Evolutionary conservation across 2,797 vertebrate genomes (phyloP), one percentile per base, ranked within the genome.

Genomic region (Coendou prehensilis): DNA sequence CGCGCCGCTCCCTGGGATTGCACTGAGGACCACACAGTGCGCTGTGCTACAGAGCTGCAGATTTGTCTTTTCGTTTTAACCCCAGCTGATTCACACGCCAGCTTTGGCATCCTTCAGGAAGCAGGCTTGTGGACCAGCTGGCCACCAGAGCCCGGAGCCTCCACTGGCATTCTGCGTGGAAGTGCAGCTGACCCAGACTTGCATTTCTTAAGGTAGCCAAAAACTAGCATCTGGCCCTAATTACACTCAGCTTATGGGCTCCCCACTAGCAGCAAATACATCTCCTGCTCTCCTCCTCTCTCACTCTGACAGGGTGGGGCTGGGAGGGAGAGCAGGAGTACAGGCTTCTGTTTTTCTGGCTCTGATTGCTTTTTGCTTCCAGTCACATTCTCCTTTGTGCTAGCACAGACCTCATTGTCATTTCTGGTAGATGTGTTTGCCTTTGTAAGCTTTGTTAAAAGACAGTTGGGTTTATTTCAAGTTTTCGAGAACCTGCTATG

Each of bases 221-320:
- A 95, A 88, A 54, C n/a, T 22, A 92, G 87, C 96, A 81, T 94
- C 96, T 96, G 59, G 93, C 95, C 92, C 95, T 92, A 81, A 91
- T 97, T 96, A 91, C 75, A 94, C 69, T 61, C 67, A 67, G 85
- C 85, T 6, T 87, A 73, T 37, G 92, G 78, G 56, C 28, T 91
- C 84, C 76, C 83, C 79, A 88, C 50, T 45, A 89, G 50, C 57
- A 91, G 87, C 59, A 87, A 76, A 95, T 79, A 57, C 84, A 47
- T 93, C 94, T 79, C 75, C 78, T 85, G 18, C 54, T 54, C 52
- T 54, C 82, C 78, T 86, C 84, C 54, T 89, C 57, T 78, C 52
- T 85, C 2, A 4, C 57, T 71, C 50, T 17, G 50, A 28, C 28
- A 61, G 69, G 2, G 30, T 17, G 41, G 37, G 15, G 4, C 2